These are phyloP conservation scores for Mus spicilegus DNA, from an alignment of 2,113 vertebrate species.

Conservation along the genomic window DNA sequence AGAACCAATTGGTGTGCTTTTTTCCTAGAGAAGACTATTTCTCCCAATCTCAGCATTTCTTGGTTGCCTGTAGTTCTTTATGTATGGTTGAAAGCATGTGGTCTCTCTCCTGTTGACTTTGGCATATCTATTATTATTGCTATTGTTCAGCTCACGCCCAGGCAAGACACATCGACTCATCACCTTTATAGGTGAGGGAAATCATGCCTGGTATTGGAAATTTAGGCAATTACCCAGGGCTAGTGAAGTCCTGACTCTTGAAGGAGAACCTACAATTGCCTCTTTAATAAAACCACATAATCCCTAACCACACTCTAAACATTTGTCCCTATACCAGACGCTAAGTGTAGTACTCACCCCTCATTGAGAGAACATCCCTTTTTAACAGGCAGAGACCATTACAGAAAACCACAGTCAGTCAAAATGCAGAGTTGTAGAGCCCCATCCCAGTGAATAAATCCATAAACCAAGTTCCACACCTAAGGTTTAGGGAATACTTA, in stretches of 20 bases:
- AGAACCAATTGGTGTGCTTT: neutral
- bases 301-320: neutral
- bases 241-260: neutral
- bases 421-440: neutral
- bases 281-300: neutral
- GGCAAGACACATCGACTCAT: too few species aligned
- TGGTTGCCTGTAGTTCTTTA: neutral
- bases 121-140: neutral
- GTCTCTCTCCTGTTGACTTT: neutral
- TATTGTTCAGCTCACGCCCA: neutral
- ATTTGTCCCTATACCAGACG: neutral
- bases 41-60: neutral
- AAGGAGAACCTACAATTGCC: neutral
- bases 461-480: neutral
- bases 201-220: neutral
- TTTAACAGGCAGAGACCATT: neutral
- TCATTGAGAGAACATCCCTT: neutral
- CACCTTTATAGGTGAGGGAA: neutral
- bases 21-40: neutral
- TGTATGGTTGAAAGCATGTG: neutral
- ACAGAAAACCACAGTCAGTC: neutral
- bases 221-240: neutral
- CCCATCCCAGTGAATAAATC: neutral
- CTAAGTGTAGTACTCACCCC: neutral
- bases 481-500: neutral